These are phyloP conservation scores for Yoshiicerus persimilis DNA, from an alignment of 1,140 invertebrate species.

Conservation along the genomic window DNA sequence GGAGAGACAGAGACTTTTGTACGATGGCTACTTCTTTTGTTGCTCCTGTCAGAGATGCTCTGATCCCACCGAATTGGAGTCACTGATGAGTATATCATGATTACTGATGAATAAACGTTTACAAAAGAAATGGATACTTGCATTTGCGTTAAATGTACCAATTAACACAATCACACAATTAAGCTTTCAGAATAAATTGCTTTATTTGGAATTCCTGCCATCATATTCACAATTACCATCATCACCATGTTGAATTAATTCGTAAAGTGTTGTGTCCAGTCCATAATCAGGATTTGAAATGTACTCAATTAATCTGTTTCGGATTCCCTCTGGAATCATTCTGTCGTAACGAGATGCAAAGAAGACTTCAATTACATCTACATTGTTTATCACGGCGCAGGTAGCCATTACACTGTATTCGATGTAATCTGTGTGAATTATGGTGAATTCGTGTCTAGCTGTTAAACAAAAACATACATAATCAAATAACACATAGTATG, in stretches of 20 bases:
- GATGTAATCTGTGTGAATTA: not conserved
- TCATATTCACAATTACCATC: not conserved
- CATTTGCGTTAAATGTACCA: too few species aligned
- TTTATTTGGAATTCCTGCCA: not conserved
- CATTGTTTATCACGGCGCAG: not conserved
- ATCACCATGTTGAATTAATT: not conserved
- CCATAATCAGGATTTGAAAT: not conserved
- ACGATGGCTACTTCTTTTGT: constrained; percentile 2
- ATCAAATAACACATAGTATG: too few species aligned
- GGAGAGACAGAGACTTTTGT: constrained; percentile 14
- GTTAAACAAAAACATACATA: not conserved
- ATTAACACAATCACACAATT: too few species aligned
- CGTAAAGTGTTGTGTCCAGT: not conserved
- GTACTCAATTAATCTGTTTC: not conserved
- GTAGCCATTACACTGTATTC: not conserved
- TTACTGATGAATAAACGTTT: not conserved
- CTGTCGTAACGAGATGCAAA: not conserved
- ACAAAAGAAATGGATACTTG: not conserved
- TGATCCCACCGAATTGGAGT: not conserved
- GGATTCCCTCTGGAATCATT: not conserved
- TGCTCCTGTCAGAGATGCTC: not conserved
- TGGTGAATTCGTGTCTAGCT: not conserved
- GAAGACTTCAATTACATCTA: not conserved
- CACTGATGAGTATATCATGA: not conserved
- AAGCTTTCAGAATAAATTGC: not conserved